These are phyloP conservation scores for Paratrypauchen microcephalus DNA, from an alignment of 2,797 vertebrate species.

Conservation along the genomic window DNA sequence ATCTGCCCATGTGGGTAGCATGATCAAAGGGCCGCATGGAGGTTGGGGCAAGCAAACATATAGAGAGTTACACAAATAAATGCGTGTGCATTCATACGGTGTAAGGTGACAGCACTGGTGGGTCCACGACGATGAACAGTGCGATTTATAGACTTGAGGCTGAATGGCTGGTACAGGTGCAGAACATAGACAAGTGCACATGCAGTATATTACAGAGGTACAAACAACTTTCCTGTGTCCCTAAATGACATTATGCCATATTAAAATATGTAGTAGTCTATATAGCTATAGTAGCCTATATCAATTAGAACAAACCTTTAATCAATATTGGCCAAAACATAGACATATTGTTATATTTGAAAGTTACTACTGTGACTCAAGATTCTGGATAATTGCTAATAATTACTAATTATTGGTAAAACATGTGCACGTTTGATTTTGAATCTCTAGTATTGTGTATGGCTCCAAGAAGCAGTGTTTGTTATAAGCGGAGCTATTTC, in stretches of 20 bases:
- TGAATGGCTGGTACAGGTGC: conserved; percentile 69
- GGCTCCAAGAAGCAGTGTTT: conserved; percentile 3
- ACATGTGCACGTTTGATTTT: neutral
- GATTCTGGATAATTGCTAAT: neutral
- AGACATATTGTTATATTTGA: too few species aligned
- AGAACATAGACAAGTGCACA: conserved; percentile 65
- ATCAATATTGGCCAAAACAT: neutral
- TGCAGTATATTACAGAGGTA: conserved; percentile 64
- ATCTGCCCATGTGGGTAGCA: conserved; percentile 35
- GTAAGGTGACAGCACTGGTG: conserved; percentile 45
- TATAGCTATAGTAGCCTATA: too few species aligned
- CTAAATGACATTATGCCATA: too few species aligned
- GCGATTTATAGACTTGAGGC: conserved; percentile 66
- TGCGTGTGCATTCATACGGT: conserved; percentile 39
- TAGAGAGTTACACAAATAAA: conserved; percentile 36
- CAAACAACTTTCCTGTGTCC: conserved; percentile 58
- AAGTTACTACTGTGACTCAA: too few species aligned
- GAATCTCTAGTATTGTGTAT: neutral
- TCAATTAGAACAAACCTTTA: too few species aligned
- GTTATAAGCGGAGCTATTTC: conserved; percentile 20
- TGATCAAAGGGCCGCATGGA: conserved; percentile 54
- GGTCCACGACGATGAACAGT: conserved; percentile 9
- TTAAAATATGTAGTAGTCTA: too few species aligned
- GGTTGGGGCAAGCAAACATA: conserved; percentile 31
- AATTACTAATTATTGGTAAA: neutral